A percentile compares a stretch with the other conserved stretches of the same genome.
These are phyloP conservation scores for Ctenosaura bakeri DNA, from an alignment of 2,797 vertebrate species.

Conservation along the genomic window DNA sequence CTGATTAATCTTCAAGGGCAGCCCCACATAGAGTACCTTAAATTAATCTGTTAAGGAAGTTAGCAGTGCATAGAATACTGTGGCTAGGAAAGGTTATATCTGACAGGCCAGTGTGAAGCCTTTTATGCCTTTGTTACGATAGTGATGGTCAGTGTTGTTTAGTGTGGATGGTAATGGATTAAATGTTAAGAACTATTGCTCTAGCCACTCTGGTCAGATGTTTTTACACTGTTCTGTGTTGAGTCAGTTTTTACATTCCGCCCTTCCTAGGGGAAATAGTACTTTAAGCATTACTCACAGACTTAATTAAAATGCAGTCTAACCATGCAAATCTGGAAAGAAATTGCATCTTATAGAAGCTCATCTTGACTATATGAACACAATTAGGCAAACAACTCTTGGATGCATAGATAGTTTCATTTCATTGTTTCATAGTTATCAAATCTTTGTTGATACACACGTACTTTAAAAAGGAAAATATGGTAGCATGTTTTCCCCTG, in stretches of 20 bases:
- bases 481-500: neutral
- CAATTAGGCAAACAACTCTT: neutral
- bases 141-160: too few relatives aligned
- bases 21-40: too few relatives aligned
- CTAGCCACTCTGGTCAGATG: neutral
- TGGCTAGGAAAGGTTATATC: too few relatives aligned
- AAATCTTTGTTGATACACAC: neutral
- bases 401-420: neutral
- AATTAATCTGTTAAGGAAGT: too few relatives aligned
- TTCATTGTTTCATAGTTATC: neutral
- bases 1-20: too few relatives aligned
- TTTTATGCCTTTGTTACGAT: too few relatives aligned
- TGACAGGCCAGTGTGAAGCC: too few relatives aligned
- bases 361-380: neutral
- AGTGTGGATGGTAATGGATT: neutral
- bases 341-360: neutral
- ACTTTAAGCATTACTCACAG: neutral
- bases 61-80: neutral
- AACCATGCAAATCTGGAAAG: neutral
- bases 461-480: neutral
- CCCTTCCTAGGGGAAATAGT: neutral
- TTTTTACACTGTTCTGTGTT: rapidly evolving
- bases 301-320: neutral
- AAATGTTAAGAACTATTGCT: neutral
- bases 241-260: constrained; percentile 23